Conservation (phyloP, 2,797 vertebrate species). For the Sebastes jordani region DNA sequence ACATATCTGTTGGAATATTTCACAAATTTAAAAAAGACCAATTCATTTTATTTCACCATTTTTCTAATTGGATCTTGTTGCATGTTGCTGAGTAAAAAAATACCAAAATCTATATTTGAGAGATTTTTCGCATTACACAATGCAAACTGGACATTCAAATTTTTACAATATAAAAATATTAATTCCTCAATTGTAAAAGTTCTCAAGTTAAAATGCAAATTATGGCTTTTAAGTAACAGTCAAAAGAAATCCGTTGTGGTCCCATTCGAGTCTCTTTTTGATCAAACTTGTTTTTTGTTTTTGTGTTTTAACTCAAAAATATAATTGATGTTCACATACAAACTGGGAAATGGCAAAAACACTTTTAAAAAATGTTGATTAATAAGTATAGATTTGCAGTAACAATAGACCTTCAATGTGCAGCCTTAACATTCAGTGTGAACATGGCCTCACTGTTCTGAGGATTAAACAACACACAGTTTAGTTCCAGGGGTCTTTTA, state of each 20-base stretch:
- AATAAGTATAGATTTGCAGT: background rate
- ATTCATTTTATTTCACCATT: background rate
- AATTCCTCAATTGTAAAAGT: conserved; percentile 1
- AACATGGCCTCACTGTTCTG: background rate
- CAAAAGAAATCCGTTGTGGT: background rate
- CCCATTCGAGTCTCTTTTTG: background rate
- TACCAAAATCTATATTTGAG: background rate
- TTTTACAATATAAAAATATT: conserved; percentile 19
- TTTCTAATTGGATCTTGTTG: background rate
- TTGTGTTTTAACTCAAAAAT: background rate
- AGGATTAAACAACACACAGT: background rate
- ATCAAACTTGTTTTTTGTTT: background rate
- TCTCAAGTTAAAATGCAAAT: background rate
- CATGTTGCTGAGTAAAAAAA: background rate
- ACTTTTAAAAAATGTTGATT: background rate
- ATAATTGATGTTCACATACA: background rate
- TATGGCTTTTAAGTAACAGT: conserved; percentile 14
- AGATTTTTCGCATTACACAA: background rate
- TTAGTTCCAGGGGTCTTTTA: background rate
- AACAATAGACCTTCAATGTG: background rate
- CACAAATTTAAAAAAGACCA: background rate
- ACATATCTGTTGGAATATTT: background rate
- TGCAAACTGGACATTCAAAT: conserved; percentile 13
- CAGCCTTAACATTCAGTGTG: background rate
- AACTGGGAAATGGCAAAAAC: background rate